Percentiles rank a stretch among this genome's conserved stretches.
Evolutionary conservation across 2,888 invertebrate species (phyloP).

Genomic region (Eutolmus rufibarbis): DNA sequence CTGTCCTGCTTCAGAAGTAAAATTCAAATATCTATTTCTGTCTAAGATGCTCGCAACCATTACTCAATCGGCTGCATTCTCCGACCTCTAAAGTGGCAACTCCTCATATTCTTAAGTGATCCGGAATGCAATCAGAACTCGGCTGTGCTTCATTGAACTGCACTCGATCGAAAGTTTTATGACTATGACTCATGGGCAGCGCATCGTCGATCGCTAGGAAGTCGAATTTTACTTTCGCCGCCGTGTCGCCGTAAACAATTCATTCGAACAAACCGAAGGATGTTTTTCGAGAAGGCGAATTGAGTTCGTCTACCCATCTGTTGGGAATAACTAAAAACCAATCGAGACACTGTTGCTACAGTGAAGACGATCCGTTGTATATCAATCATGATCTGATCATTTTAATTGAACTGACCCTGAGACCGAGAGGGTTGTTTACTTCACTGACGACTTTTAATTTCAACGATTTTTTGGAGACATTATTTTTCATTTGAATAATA

Average conservation of each 20-base stretch:
- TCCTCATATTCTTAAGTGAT: background rate
- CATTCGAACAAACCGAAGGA: background rate
- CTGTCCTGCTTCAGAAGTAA: background rate
- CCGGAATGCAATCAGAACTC: background rate
- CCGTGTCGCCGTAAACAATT: background rate
- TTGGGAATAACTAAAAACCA: background rate
- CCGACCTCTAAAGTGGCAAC: background rate
- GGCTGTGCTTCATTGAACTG: background rate
- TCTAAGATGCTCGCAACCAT: background rate
- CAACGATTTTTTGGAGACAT: background rate
- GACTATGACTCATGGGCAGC: background rate
- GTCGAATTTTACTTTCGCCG: background rate
- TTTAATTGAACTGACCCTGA: background rate
- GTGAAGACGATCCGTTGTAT: background rate
- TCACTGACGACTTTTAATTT: background rate
- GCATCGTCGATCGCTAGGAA: background rate
- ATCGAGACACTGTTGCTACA: background rate
- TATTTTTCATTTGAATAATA: background rate
- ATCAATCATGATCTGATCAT: background rate
- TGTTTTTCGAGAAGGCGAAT: background rate
- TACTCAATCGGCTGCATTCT: background rate
- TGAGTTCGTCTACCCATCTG: background rate
- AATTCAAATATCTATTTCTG: background rate
- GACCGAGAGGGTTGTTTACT: background rate
- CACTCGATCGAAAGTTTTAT: background rate